phyloP scores from a whole-genome alignment of 2,888 invertebrate genomes.

The Schizaphis graminum region DNA sequence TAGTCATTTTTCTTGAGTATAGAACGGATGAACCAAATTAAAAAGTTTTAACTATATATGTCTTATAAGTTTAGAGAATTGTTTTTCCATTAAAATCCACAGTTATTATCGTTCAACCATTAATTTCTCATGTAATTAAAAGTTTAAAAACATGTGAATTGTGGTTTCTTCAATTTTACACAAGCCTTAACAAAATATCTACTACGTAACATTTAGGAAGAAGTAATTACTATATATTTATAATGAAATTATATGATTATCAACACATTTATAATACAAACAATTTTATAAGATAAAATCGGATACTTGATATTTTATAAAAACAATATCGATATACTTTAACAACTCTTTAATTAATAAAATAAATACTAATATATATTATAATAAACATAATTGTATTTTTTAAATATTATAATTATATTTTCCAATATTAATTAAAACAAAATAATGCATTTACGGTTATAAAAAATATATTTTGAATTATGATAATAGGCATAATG shows the following conservation, averaged over 20 bases:
- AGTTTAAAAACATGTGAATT: conserved; percentile 5
- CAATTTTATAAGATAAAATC: not conserved
- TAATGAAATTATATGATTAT: not conserved
- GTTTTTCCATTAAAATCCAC: not conserved
- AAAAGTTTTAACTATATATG: conserved; percentile 4
- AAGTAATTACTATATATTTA: not conserved
- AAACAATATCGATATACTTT: not conserved
- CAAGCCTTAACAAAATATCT: not conserved
- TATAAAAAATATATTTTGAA: not conserved
- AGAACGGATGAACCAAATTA: not conserved
- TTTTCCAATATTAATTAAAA: not conserved
- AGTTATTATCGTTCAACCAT: conserved; percentile 2
- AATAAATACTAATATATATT: not conserved
- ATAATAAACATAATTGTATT: not conserved
- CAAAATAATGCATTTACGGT: not conserved
- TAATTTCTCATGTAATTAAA: conserved; percentile 8
- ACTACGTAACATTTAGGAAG: not conserved
- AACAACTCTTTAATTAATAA: not conserved
- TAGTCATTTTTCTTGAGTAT: not conserved
- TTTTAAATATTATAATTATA: not conserved
- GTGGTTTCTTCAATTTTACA: not conserved
- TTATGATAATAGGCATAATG: not conserved
- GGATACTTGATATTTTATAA: not conserved
- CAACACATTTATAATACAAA: not conserved
- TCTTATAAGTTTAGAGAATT: not conserved